These are phyloP conservation scores for Drosophila oshimai DNA, from an alignment of 1,140 invertebrate genomes.

Conservation along the genomic window DNA sequence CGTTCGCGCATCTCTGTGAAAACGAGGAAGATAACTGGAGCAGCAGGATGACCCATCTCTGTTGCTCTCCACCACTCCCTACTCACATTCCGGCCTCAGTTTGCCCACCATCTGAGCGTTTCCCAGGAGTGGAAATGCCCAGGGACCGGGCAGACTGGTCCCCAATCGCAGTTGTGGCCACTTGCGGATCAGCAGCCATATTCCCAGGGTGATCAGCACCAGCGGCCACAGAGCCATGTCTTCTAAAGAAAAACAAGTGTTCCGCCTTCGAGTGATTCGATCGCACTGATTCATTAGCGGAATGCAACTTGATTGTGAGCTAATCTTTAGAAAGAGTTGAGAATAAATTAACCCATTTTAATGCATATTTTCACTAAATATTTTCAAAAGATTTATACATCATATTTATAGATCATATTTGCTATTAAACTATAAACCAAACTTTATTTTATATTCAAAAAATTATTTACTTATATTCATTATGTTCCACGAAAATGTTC, in stretches of 20 bases:
- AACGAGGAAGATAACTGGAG: constrained; percentile 60
- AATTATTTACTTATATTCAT: no score
- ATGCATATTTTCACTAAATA: not conserved
- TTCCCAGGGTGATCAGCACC: not conserved
- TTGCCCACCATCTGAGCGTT: constrained; percentile 77
- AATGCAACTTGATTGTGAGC: constrained; percentile 21
- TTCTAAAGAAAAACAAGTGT: not conserved
- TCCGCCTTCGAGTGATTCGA: not conserved
- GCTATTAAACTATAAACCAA: no score
- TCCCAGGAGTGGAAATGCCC: constrained; percentile 68
- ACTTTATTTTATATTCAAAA: no score
- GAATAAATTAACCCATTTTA: not conserved
- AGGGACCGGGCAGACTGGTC: constrained; percentile 55
- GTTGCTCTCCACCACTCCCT: not conserved
- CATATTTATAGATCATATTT: no score
- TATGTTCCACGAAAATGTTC: no score
- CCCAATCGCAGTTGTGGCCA: constrained; percentile 42
- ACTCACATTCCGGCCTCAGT: constrained; percentile 74
- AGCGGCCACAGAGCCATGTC: constrained; percentile 44
- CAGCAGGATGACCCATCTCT: not conserved
- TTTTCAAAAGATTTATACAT: no score
- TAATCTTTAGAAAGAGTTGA: constrained; percentile 2
- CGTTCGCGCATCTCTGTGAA: constrained; percentile 56
- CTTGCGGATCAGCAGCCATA: constrained; percentile 31
- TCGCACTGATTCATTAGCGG: not conserved